Conservation (phyloP, 2,113 vertebrate species). For the Prunella fulvescens region DNA sequence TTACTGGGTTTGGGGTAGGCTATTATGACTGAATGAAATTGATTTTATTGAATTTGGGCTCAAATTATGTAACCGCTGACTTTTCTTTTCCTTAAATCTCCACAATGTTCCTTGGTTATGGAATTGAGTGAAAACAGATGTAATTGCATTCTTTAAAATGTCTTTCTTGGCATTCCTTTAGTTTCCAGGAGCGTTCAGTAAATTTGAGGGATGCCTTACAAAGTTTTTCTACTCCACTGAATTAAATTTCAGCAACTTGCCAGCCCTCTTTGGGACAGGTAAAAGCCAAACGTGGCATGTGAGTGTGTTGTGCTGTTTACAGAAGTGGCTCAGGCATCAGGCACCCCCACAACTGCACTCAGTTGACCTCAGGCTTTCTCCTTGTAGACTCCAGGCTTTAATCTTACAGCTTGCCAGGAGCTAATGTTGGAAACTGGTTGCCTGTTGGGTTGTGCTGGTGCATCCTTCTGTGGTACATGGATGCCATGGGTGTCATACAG, state of each 20-base stretch:
- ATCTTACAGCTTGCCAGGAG: neutral
- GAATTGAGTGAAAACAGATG: neutral
- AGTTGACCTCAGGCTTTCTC: neutral
- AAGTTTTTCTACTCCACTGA: neutral
- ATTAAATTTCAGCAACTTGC: neutral
- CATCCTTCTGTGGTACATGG: neutral
- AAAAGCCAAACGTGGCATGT: neutral
- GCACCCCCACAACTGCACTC: neutral
- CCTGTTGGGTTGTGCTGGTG: neutral
- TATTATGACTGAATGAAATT: neutral
- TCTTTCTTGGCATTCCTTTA: neutral
- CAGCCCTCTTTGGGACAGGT: neutral
- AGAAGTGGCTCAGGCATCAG: neutral
- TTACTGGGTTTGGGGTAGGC: neutral
- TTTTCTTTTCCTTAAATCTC: neutral
- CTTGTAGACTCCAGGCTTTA: neutral
- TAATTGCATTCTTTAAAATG: neutral
- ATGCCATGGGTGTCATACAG: accelerated
- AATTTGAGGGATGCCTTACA: neutral
- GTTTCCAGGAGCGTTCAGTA: neutral
- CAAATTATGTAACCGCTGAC: neutral
- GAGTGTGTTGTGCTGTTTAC: neutral
- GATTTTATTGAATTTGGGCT: neutral
- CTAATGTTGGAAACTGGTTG: neutral
- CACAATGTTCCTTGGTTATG: neutral